Percentiles rank a stretch among this genome's conserved stretches.
Conservation (phyloP, 1,140 invertebrate genomes). For the Drosophila oshimai region DNA sequence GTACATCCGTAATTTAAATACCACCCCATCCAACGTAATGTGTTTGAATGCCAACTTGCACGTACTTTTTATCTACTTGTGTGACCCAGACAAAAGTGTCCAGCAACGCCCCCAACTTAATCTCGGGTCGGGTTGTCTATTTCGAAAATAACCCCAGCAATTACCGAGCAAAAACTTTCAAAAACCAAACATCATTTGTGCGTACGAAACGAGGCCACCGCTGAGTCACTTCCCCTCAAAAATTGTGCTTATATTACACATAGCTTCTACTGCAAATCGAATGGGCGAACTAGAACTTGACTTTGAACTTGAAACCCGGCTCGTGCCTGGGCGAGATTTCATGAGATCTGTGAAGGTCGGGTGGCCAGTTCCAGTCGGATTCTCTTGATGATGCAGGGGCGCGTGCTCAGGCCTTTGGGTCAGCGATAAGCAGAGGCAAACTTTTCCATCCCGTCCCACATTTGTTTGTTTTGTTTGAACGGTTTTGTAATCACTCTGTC, state of each 20-base stretch:
- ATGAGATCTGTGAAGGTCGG: slow-evolving; percentile 21
- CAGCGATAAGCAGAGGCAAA: slow-evolving; percentile 21
- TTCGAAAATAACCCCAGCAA: slow-evolving; percentile 6
- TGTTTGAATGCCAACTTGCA: slow-evolving; percentile 12
- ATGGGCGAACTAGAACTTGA: slow-evolving; percentile 4
- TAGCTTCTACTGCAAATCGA: slow-evolving; percentile 10
- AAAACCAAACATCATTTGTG: slow-evolving; percentile 83
- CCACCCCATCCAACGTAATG: slow-evolving; percentile 6
- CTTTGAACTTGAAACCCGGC: slow-evolving; percentile 45
- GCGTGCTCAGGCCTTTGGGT: slow-evolving; percentile 7
- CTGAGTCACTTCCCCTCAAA: slow-evolving; percentile 32
- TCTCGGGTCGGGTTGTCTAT: background rate
- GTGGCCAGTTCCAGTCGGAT: background rate
- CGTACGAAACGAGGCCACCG: slow-evolving; percentile 86
- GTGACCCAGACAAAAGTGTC: slow-evolving; percentile 1
- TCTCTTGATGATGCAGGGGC: background rate
- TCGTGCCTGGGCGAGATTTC: slow-evolving; percentile 8
- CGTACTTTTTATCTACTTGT: slow-evolving; percentile 11
- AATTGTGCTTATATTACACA: background rate
- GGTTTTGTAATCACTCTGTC: background rate
- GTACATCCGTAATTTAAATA: slow-evolving; percentile 82
- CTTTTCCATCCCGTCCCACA: slow-evolving; percentile 27
- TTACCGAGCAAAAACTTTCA: slow-evolving; percentile 37
- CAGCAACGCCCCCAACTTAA: slow-evolving; percentile 22
- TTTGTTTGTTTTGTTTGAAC: slow-evolving; percentile 4